Evolutionary conservation across 1,140 invertebrate genomes (phyloP).

Genomic region (Drosophila kurseongensis): DNA sequence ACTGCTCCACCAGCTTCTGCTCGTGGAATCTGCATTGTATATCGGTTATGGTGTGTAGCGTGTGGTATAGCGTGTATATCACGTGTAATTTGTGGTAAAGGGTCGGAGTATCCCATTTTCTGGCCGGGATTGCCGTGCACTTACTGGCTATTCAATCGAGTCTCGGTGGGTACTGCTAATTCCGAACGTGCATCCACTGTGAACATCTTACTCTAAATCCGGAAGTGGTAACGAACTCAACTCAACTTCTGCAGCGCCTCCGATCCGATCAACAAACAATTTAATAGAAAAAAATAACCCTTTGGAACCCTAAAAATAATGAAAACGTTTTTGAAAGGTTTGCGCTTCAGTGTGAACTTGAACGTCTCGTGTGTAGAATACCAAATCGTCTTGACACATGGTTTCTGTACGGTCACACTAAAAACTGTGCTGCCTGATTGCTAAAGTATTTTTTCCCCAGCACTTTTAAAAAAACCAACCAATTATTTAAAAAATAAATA

Average conservation of each 20-base stretch:
- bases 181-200: constrained; percentile 38
- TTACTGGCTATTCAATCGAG: constrained; percentile 50
- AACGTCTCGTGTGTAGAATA: neutral
- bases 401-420: no score
- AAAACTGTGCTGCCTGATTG: no score
- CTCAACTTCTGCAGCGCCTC: neutral
- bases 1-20: constrained; percentile 64
- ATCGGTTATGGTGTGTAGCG: neutral
- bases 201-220: constrained; percentile 43
- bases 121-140: constrained; percentile 11
- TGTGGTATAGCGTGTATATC: neutral
- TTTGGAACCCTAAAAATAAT: neutral
- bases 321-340: neutral
- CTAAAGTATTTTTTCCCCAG: no score
- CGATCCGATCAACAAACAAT: no score
- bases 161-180: neutral
- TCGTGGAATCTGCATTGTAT: constrained; percentile 59
- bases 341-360: neutral
- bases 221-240: neutral
- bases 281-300: neutral
- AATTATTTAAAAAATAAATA: no score
- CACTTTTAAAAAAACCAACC: no score
- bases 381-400: neutral
- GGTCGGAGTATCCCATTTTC: neutral
- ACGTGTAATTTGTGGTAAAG: neutral